These are phyloP conservation scores for Galagoides demidoff DNA, from an alignment of 2,797 vertebrate genomes.

Conservation along the genomic window DNA sequence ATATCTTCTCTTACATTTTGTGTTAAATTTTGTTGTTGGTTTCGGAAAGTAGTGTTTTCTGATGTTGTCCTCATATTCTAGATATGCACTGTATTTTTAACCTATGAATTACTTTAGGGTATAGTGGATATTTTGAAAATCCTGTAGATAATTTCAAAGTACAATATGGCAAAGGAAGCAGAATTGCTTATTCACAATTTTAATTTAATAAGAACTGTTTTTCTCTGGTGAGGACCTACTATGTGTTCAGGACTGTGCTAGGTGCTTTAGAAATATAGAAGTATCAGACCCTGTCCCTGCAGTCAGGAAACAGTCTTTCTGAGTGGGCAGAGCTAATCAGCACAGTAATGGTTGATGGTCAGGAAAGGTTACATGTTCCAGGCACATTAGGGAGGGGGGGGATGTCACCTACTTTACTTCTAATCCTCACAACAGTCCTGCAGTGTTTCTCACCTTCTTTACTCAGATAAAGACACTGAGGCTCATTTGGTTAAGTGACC, in stretches of 20 bases:
- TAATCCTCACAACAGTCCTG: not conserved
- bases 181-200: not conserved
- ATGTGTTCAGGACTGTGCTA: not conserved
- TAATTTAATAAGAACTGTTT: not conserved
- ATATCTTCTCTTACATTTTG: not conserved
- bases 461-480: not conserved
- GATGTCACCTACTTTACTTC: not conserved
- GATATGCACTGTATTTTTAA: not conserved
- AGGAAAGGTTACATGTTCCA: not conserved
- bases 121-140: not conserved
- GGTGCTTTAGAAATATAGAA: not conserved
- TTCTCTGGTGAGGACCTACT: not conserved
- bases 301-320: not conserved
- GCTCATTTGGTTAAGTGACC: not conserved
- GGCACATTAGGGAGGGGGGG: rapidly evolving
- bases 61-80: not conserved
- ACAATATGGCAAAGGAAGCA: not conserved
- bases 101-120: not conserved
- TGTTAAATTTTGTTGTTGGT: not conserved
- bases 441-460: not conserved
- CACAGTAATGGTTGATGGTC: not conserved
- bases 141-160: not conserved
- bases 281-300: not conserved
- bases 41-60: conserved; percentile 12
- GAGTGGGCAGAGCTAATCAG: not conserved